Conservation (phyloP, 2,888 invertebrate genomes). For the Chorisops tibialis region DNA sequence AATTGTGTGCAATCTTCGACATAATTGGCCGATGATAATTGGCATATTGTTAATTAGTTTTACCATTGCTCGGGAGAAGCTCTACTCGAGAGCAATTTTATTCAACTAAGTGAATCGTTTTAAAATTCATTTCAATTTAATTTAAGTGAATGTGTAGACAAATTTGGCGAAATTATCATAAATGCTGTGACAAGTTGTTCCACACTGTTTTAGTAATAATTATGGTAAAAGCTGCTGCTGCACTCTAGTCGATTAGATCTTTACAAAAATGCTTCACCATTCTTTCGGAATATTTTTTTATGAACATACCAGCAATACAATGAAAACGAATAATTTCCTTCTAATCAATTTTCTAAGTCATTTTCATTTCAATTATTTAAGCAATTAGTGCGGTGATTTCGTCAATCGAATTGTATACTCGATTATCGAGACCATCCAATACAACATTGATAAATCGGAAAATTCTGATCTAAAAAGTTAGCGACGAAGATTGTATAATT, state of each 20-base stretch:
- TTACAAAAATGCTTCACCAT: too few relatives aligned
- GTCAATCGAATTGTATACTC: not conserved
- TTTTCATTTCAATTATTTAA: constrained; percentile 14
- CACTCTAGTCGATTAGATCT: too few relatives aligned
- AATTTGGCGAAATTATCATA: constrained; percentile 36
- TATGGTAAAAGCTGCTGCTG: too few relatives aligned
- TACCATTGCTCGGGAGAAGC: constrained; percentile 1
- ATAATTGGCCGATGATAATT: constrained; percentile 43
- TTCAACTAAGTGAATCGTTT: constrained; percentile 33
- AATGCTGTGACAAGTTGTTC: not conserved
- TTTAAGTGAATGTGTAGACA: constrained; percentile 35
- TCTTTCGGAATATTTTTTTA: too few relatives aligned
- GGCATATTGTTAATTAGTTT: constrained; percentile 41
- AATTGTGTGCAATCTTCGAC: constrained; percentile 38
- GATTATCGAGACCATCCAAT: not conserved
- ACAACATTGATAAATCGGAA: not conserved
- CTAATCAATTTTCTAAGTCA: too few relatives aligned
- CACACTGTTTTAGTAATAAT: not conserved
- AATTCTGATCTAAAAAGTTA: not conserved
- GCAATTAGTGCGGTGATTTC: constrained; percentile 23
- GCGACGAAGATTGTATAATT: not conserved
- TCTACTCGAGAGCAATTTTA: constrained; percentile 25
- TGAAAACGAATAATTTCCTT: too few relatives aligned
- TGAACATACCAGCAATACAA: too few relatives aligned
- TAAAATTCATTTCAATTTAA: constrained; percentile 32